Evolutionary conservation across 2,113 vertebrate genomes (phyloP).

Genomic region (Poeciliopsis occidentalis): DNA sequence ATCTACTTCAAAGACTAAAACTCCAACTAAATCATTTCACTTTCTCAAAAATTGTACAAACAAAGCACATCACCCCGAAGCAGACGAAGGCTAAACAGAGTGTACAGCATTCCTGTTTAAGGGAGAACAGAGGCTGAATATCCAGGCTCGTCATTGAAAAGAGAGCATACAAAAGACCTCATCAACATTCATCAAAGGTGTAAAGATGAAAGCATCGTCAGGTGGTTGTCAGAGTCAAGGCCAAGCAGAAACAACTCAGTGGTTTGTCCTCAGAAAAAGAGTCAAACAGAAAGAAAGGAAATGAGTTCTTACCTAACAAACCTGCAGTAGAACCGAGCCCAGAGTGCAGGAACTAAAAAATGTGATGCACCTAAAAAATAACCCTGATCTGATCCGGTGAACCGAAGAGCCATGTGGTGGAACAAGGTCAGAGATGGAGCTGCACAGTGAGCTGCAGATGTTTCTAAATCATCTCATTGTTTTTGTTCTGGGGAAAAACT

Average conservation of each 20-base stretch:
- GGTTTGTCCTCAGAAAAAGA: slow-evolving; percentile 34
- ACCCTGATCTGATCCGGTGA: slow-evolving; percentile 14
- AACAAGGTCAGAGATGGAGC: slow-evolving; percentile 40
- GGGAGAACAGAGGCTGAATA: slow-evolving; percentile 33
- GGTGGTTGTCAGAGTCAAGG: slow-evolving; percentile 31
- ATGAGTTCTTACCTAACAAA: slow-evolving; percentile 33
- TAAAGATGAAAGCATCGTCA: slow-evolving; percentile 37
- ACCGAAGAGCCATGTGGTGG: slow-evolving; percentile 18
- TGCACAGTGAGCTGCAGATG: slow-evolving; percentile 37
- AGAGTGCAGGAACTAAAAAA: slow-evolving; percentile 44
- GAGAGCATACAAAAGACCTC: slow-evolving; percentile 15
- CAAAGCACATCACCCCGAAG: slow-evolving; percentile 33
- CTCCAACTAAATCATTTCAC: slow-evolving; percentile 41
- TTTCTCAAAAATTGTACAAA: slow-evolving; percentile 30
- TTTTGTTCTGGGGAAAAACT: slow-evolving; percentile 42
- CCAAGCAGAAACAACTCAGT: slow-evolving; percentile 36
- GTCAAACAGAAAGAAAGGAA: slow-evolving; percentile 11
- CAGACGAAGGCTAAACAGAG: slow-evolving; percentile 5
- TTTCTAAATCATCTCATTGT: slow-evolving; percentile 47
- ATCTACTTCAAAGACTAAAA: slow-evolving; percentile 60
- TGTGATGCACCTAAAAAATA: slow-evolving; percentile 52
- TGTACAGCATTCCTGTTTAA: slow-evolving; percentile 15
- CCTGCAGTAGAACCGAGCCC: slow-evolving; percentile 50
- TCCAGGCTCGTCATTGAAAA: slow-evolving; percentile 12
- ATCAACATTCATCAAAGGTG: slow-evolving; percentile 44